Evolutionary conservation across 2,888 invertebrate species (phyloP), one percentile per base, ranked within the genome.

Genomic region (Amblyjoppa proteus): DNA sequence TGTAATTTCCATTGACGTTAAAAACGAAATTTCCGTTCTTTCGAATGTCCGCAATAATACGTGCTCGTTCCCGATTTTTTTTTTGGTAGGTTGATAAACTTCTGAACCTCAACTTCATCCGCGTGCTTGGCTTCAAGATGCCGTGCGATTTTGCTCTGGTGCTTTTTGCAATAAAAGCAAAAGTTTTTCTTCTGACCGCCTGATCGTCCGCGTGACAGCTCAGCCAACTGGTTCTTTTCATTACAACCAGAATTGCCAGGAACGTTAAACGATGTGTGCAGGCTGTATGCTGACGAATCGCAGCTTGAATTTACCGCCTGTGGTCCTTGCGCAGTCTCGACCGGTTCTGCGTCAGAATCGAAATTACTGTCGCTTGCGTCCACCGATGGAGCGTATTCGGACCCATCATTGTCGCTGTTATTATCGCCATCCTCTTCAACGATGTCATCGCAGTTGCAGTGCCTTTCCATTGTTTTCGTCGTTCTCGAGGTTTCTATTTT

Each of bases 1-100:
- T 89, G 31, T 74, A 84, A 71, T 87, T 81, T 11, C 34, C 28
- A 34, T 75, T 49, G 1, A 88, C 88, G 51, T 89, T 90, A 49
- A 82, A 88, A 9, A 88, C 6, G 61, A 86, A 88, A 81, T 86
- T 87, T 51, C 89, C 89, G 68, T 84, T 87, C 45, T 87, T 88
- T 1, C 88, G 77, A 28, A 89, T 76, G 16, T 76, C 58, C 9
- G 76, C 78, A 16, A 89, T 87, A 6, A 88, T 68, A 2, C 58
- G 16, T 38, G 34, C 28, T 2, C 87, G 77, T 53, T 87, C 87
- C 2, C 0, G 3, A 16, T 5, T 71, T 2, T 69, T 69, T 83
- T 51, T 81, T 82, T 3, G 82, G 82, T 9, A 87, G 74, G 45
- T 25, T 20, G 38, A 87, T 58, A 66, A 84, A 79, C 56, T 80